Conservation (phyloP, 2,888 invertebrate genomes). For the Stegana nigrithorax region DNA sequence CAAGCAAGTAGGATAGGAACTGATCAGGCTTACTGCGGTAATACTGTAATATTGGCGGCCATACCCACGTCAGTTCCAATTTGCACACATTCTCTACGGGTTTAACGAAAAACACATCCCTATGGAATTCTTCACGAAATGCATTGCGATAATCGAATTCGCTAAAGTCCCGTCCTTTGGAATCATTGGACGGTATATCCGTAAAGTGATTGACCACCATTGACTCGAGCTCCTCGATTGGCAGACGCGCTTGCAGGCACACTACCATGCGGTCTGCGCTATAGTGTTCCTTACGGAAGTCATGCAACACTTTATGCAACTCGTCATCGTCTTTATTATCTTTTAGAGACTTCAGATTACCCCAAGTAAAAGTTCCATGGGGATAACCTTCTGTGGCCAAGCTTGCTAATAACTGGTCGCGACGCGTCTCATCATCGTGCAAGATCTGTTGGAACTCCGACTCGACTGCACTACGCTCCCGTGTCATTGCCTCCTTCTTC, state of each 20-base stretch:
- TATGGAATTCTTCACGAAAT: slow-evolving; percentile 60
- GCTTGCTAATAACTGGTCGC: slow-evolving; percentile 80
- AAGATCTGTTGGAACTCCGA: slow-evolving; percentile 88
- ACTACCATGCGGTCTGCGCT: slow-evolving; percentile 90
- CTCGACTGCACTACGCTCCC: slow-evolving; percentile 89
- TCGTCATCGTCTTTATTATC: slow-evolving; percentile 76
- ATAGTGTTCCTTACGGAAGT: slow-evolving; percentile 83
- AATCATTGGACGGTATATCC: slow-evolving; percentile 76
- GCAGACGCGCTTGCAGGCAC: slow-evolving; percentile 77
- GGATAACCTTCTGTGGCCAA: slow-evolving; percentile 79
- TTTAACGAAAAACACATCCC: slow-evolving; percentile 75
- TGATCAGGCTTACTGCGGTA: slow-evolving; percentile 70
- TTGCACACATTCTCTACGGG: slow-evolving; percentile 80
- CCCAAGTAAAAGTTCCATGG: slow-evolving; percentile 84
- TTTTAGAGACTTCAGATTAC: slow-evolving; percentile 80
- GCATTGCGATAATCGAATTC: slow-evolving; percentile 62
- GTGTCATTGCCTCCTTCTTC: slow-evolving; percentile 84
- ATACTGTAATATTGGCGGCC: slow-evolving; percentile 57
- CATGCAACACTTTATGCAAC: slow-evolving; percentile 77
- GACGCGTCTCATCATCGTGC: slow-evolving; percentile 80
- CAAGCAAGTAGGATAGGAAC: slow-evolving; percentile 83
- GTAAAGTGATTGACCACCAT: slow-evolving; percentile 74
- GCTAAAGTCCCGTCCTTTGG: slow-evolving; percentile 75
- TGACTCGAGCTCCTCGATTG: slow-evolving; percentile 65
- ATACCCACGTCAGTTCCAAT: slow-evolving; percentile 70